These are phyloP conservation scores for Rutpela maculata DNA, from an alignment of 2,888 invertebrate genomes.

Conservation along the genomic window DNA sequence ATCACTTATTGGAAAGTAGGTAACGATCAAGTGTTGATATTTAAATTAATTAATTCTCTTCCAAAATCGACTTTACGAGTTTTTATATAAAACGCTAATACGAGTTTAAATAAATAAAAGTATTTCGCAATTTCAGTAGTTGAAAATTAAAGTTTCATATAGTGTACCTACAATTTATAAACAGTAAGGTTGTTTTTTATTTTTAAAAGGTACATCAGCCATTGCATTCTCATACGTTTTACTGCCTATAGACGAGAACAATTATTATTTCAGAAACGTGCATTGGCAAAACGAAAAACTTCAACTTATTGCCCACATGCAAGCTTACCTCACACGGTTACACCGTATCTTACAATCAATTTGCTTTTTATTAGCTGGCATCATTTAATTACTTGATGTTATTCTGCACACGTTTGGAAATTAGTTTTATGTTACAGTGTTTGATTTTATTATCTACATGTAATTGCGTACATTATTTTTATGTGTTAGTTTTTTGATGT, in stretches of 20 bases:
- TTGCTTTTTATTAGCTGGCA: conserved; percentile 12
- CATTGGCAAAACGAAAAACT: conserved; percentile 13
- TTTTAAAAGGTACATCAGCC: conserved; percentile 7
- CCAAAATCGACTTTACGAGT: too few species aligned
- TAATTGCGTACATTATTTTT: background rate
- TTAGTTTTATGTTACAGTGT: background rate
- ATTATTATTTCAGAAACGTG: conserved; percentile 10
- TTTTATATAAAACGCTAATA: too few species aligned
- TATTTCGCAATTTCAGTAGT: too few species aligned
- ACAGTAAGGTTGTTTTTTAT: background rate
- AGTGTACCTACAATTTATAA: background rate
- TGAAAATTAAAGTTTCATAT: too few species aligned
- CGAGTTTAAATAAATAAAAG: too few species aligned
- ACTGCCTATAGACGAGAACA: background rate
- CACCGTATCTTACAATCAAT: conserved; percentile 22
- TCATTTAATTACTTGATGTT: conserved; percentile 18
- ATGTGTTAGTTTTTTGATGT: background rate
- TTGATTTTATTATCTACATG: conserved; percentile 2
- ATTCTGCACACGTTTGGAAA: conserved; percentile 16
- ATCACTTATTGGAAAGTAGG: too few species aligned
- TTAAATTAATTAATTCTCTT: too few species aligned
- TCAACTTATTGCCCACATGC: conserved; percentile 18
- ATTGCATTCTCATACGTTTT: conserved; percentile 3
- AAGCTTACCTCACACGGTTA: background rate
- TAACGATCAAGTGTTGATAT: too few species aligned